A percentile compares a stretch with the other conserved stretches of the same genome.
These are phyloP conservation scores for Myotis lucifugus DNA, from an alignment of 2,113 vertebrate genomes.

Conservation along the genomic window DNA sequence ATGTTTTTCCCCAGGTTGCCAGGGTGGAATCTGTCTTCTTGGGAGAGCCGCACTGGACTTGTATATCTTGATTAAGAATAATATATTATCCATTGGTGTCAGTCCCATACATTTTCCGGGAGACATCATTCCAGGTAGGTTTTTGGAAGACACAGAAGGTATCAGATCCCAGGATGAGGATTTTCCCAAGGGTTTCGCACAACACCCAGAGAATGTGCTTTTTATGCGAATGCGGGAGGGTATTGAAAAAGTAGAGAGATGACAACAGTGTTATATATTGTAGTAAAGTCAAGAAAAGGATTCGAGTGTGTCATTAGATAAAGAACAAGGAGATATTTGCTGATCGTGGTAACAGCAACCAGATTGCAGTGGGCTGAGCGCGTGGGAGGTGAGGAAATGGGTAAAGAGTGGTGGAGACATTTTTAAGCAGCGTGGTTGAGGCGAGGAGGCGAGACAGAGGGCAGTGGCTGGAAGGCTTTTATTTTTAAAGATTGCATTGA, in stretches of 20 bases:
- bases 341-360: conserved; percentile 52
- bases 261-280: neutral
- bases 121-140: neutral
- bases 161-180: neutral
- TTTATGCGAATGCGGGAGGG: neutral
- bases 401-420: neutral
- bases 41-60: neutral
- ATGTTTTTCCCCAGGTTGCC: neutral
- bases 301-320: conserved; percentile 63
- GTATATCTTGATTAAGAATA: neutral
- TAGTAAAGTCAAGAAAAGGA: conserved; percentile 42
- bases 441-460: conserved; percentile 20
- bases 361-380: conserved; percentile 70
- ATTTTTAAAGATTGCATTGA: conserved; percentile 61
- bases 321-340: conserved; percentile 65
- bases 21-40: neutral
- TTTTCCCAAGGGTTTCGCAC: neutral
- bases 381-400: conserved; percentile 71
- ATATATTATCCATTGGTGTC: neutral
- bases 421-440: conserved; percentile 30
- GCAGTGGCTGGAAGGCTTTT: conserved; percentile 51
- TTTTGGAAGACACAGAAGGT: neutral
- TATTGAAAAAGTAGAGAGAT: neutral
- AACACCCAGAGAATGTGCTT: neutral
- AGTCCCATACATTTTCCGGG: neutral